Conservation (phyloP, 2,888 invertebrate species). For the Nudaria mundana region DNA sequence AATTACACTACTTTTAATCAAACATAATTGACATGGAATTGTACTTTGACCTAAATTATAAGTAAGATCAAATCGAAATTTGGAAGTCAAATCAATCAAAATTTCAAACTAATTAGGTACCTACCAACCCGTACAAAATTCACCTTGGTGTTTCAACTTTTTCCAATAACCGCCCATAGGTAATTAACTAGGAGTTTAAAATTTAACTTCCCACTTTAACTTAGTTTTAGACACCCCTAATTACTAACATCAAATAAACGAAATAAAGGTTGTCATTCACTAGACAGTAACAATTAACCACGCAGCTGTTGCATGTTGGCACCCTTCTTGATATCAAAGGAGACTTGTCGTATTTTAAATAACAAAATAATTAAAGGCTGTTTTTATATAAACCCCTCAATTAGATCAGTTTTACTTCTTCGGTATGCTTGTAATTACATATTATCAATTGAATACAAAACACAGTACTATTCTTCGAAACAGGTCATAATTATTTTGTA, state of each 20-base stretch:
- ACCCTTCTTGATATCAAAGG: no score
- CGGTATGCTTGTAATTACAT: no score
- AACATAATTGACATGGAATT: slow-evolving; percentile 27
- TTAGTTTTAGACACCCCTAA: slow-evolving; percentile 37
- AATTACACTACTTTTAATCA: slow-evolving; percentile 21
- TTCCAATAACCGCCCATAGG: slow-evolving; percentile 42
- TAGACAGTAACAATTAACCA: background rate
- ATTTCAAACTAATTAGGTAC: slow-evolving; percentile 40
- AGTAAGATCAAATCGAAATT: slow-evolving; percentile 27
- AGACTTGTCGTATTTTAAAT: no score
- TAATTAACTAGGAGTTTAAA: slow-evolving; percentile 38
- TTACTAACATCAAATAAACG: slow-evolving; percentile 29
- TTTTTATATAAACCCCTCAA: no score
- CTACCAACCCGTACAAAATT: slow-evolving; percentile 23
- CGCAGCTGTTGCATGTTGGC: no score
- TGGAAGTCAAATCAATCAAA: slow-evolving; percentile 49
- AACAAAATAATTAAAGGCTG: no score
- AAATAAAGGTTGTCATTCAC: slow-evolving; percentile 3
- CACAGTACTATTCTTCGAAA: no score
- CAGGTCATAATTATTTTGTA: no score
- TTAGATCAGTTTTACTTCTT: no score
- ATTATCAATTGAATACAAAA: no score
- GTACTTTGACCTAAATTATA: slow-evolving; percentile 28
- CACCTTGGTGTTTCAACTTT: slow-evolving; percentile 42
- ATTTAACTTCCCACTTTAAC: slow-evolving; percentile 46